Base-by-base conservation (phyloP, 2,797 vertebrate species). In the Heterohyrax brucei region DNA sequence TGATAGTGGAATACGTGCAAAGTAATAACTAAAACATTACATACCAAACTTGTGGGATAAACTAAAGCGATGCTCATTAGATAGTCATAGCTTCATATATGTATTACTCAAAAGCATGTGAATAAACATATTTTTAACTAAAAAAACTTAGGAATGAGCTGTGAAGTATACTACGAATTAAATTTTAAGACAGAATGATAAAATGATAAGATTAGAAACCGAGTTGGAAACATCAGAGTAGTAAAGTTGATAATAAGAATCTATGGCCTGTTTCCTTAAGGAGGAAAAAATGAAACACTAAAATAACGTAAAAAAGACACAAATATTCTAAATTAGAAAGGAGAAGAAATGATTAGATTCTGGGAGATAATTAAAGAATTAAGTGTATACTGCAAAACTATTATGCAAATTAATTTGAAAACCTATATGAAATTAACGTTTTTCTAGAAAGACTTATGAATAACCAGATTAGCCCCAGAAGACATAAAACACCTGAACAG, bases 171-270 rank as follows among this genome's bases (percentile, higher is more conserved):
- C 30, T 59, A 76, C 2, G 92, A 64, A 78, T 80, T 81, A 87
- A 87, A 73, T 39, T 48, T 80, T n/a, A 80, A 39, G 39, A 39
- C 39, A 39, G 30, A 59, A 62, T 84, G 80, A 44, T 75, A 22
- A 79, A 80, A 85, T 33, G 3, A 33, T 76, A 86, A 81, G 82
- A 83, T 87, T 18, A 68, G 33, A 89, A 94, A 68, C 24, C 81
- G 9, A 70, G n/a, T 93, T 26, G 39, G 75, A 95, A 95, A 94
- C 26, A 82, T 46, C 46, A 82, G 87, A 83, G 56, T 26, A 90
- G 24, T 86, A 73, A 30, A 90, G 89, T 28, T 39, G 10, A 61
- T 53, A 10, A 50, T 89, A 94, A 50, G 77, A 92, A 89, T 64
- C n/a, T 68, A 26, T 86, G 24, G 53, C n/a, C 4, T 80, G 18